Conservation (phyloP, 1,140 invertebrate genomes). For the Atopsyche davidsoni region DNA sequence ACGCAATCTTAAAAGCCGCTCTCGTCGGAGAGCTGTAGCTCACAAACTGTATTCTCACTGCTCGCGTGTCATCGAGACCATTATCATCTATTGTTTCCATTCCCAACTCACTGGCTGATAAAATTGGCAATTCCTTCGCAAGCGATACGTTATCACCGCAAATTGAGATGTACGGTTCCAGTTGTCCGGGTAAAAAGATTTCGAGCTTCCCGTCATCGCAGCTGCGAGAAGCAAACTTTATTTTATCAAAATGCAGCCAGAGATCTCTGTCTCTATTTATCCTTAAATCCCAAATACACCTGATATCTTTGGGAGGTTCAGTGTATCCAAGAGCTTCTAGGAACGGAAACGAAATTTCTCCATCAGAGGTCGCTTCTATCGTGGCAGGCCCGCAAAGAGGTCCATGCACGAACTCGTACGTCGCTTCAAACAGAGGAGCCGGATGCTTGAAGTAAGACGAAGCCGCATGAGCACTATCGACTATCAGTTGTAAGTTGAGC, state of each 20-base stretch:
- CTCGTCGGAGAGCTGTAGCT: constrained; percentile 69
- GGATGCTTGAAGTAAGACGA: constrained; percentile 81
- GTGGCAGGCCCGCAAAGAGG: constrained; percentile 79
- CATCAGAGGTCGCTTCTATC: constrained; percentile 68
- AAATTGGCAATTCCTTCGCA: constrained; percentile 68
- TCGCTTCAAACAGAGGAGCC: constrained; percentile 73
- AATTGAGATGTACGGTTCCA: constrained; percentile 67
- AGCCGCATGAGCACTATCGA: constrained; percentile 75
- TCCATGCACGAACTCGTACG: constrained; percentile 81
- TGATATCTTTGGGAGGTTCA: constrained; percentile 66
- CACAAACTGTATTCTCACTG: constrained; percentile 60
- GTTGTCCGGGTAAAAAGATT: constrained; percentile 63
- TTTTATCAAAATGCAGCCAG: constrained; percentile 80
- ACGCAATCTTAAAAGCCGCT: constrained; percentile 78
- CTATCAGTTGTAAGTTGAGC: constrained; percentile 69
- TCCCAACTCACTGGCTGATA: constrained; percentile 66
- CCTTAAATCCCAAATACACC: constrained; percentile 82
- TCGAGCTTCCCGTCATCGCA: constrained; percentile 82
- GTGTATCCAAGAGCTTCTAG: constrained; percentile 75
- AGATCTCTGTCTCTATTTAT: constrained; percentile 75
- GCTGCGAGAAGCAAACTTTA: constrained; percentile 71
- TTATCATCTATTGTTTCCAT: constrained; percentile 56
- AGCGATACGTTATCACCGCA: constrained; percentile 78
- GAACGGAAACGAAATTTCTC: constrained; percentile 77
- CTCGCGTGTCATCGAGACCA: constrained; percentile 48